A percentile compares a stretch with the other conserved stretches of the same genome.
Conservation (phyloP, 2,888 invertebrate genomes). For the Encarsia formosa region DNA sequence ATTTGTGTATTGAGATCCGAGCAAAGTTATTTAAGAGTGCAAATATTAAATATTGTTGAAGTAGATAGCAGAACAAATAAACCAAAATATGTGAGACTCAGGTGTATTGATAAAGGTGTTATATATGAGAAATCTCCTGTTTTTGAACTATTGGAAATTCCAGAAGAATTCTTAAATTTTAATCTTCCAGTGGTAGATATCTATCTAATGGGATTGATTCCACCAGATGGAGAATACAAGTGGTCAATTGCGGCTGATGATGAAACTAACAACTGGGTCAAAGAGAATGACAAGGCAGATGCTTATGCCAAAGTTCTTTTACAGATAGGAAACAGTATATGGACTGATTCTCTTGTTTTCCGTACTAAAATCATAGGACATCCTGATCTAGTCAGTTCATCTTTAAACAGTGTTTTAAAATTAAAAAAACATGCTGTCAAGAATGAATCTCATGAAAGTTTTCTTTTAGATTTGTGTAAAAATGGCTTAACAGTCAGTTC, state of each 20-base stretch:
- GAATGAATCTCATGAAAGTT: too few relatives aligned
- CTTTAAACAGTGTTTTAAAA: constrained; percentile 56
- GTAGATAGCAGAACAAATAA: constrained; percentile 30
- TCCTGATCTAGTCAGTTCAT: constrained; percentile 54
- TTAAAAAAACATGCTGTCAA: constrained; percentile 48
- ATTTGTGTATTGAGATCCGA: constrained; percentile 56
- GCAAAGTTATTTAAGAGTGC: constrained; percentile 57
- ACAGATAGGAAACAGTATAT: constrained; percentile 60
- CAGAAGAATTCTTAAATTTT: constrained; percentile 44
- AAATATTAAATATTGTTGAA: constrained; percentile 44
- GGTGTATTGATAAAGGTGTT: constrained; percentile 60
- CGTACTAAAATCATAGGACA: constrained; percentile 56
- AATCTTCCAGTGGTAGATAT: constrained; percentile 53
- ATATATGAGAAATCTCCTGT: constrained; percentile 28
- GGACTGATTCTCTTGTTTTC: constrained; percentile 62
- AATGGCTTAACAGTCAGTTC: too few relatives aligned
- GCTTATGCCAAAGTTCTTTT: constrained; percentile 51
- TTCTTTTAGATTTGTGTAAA: too few relatives aligned
- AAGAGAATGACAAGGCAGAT: constrained; percentile 34
- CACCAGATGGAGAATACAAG: constrained; percentile 55
- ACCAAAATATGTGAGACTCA: constrained; percentile 50
- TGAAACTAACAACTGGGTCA: constrained; percentile 48
- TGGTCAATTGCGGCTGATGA: constrained; percentile 55
- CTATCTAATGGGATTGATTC: constrained; percentile 54
- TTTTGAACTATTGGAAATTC: constrained; percentile 48